Percentiles rank a stretch among this genome's conserved stretches.
Evolutionary conservation across 2,888 invertebrate species (phyloP).

Genomic region (Mermis nigrescens): DNA sequence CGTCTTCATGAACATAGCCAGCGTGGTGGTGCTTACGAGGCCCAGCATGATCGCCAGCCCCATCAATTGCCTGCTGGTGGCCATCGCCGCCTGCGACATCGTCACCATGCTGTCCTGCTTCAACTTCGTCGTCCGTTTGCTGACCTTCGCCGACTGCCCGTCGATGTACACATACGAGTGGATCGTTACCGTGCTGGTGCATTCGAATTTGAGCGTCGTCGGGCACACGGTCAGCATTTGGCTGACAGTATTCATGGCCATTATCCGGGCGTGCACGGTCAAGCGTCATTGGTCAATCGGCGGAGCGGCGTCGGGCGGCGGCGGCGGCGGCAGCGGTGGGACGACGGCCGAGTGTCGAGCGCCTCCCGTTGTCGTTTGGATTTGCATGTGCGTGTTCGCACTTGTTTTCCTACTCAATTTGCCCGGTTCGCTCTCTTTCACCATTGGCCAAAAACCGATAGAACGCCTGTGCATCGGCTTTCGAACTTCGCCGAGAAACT

Average conservation of each 20-base stretch:
- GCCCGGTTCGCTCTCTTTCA: not conserved
- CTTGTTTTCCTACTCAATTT: not conserved
- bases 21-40: conserved; percentile 5
- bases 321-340: not conserved
- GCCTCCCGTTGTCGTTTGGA: not conserved
- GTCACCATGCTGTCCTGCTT: conserved; percentile 4
- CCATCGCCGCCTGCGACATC: conserved; percentile 9
- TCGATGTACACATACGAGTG: not conserved
- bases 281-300: not conserved
- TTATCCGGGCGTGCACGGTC: conserved; percentile 6
- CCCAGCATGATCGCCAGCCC: not conserved
- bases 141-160: conserved; percentile 1
- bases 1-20: conserved; percentile 8
- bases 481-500: too few species aligned
- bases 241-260: conserved; percentile 8
- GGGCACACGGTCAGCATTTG: conserved; percentile 10
- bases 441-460: not conserved
- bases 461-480: not conserved
- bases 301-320: too few species aligned
- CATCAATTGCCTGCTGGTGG: conserved; percentile 6
- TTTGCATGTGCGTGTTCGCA: not conserved
- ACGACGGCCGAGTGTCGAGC: not conserved
- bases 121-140: not conserved
- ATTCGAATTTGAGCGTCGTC: conserved; percentile 9
- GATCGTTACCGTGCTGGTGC: not conserved